Percentiles rank a stretch among this genome's conserved stretches.
These are phyloP conservation scores for Amblyjoppa proteus DNA, from an alignment of 2,888 invertebrate species.

Conservation along the genomic window DNA sequence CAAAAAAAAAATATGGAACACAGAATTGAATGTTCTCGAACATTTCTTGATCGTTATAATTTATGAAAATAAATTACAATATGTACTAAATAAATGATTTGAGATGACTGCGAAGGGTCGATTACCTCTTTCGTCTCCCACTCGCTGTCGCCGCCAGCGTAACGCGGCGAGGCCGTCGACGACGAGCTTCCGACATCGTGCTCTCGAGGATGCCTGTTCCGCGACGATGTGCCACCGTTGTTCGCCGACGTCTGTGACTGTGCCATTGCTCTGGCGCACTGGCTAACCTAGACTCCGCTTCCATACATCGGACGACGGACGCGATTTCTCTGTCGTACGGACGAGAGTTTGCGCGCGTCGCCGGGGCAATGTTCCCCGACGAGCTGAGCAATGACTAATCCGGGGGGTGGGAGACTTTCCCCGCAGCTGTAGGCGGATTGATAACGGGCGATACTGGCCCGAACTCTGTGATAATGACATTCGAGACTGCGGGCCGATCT, in stretches of 20 bases:
- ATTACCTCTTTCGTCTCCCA: slow-evolving; percentile 92
- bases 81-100: no score
- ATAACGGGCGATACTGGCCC: slow-evolving; percentile 37
- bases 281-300: slow-evolving; percentile 46
- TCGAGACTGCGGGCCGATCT: slow-evolving; percentile 3
- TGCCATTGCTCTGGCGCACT: slow-evolving; percentile 85
- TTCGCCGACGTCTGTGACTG: slow-evolving; percentile 86
- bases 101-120: neutral
- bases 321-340: slow-evolving; percentile 33
- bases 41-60: no score
- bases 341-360: slow-evolving; percentile 45
- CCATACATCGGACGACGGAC: slow-evolving; percentile 54
- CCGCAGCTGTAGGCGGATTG: neutral
- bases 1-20: no score
- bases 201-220: slow-evolving; percentile 87
- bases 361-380: slow-evolving; percentile 6
- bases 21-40: no score
- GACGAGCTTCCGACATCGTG: slow-evolving; percentile 87
- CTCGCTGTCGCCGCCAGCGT: slow-evolving; percentile 88
- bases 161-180: slow-evolving; percentile 87
- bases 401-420: slow-evolving; percentile 8
- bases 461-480: slow-evolving; percentile 26
- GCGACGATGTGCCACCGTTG: slow-evolving; percentile 88
- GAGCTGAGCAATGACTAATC: slow-evolving; percentile 29
- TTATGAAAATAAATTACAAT: no score